A percentile compares a stretch with the other conserved stretches of the same genome.
Evolutionary conservation across 2,797 vertebrate species (phyloP).

Genomic region (Podarcis siculus): DNA sequence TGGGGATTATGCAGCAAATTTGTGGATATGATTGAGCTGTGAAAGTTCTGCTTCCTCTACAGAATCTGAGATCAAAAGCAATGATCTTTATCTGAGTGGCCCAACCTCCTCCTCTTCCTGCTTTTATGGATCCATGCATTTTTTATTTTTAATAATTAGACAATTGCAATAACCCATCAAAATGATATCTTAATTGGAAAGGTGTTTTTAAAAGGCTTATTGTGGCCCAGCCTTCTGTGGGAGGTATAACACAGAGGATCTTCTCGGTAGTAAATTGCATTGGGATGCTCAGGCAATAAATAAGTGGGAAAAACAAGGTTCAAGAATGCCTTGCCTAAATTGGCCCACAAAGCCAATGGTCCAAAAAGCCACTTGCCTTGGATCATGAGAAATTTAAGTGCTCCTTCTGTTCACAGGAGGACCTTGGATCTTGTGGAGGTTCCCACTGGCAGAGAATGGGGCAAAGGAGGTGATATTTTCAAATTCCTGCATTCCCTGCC

Average conservation of each 20-base stretch:
- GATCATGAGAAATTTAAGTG: background rate
- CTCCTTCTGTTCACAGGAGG: background rate
- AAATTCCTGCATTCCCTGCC: background rate
- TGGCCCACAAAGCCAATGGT: too few relatives aligned
- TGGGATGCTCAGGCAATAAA: too few relatives aligned
- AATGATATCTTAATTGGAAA: too few relatives aligned
- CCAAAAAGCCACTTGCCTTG: too few relatives aligned
- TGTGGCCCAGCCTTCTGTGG: background rate
- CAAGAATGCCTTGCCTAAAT: background rate
- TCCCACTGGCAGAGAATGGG: background rate
- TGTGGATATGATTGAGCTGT: background rate
- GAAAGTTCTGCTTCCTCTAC: too few relatives aligned
- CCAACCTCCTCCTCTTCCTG: too few relatives aligned
- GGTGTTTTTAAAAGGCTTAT: too few relatives aligned
- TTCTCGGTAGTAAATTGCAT: background rate
- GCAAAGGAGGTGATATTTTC: background rate
- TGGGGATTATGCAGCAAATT: too few relatives aligned
- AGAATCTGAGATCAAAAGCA: background rate
- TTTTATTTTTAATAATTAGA: too few relatives aligned
- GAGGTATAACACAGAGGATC: background rate
- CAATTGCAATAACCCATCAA: too few relatives aligned
- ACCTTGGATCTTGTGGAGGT: background rate
- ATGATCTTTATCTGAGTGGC: background rate
- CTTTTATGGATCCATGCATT: too few relatives aligned
- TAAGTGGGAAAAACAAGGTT: too few relatives aligned